phyloP scores from a whole-genome alignment of 2,113 vertebrate species.

The Peucedramus taeniatus region DNA sequence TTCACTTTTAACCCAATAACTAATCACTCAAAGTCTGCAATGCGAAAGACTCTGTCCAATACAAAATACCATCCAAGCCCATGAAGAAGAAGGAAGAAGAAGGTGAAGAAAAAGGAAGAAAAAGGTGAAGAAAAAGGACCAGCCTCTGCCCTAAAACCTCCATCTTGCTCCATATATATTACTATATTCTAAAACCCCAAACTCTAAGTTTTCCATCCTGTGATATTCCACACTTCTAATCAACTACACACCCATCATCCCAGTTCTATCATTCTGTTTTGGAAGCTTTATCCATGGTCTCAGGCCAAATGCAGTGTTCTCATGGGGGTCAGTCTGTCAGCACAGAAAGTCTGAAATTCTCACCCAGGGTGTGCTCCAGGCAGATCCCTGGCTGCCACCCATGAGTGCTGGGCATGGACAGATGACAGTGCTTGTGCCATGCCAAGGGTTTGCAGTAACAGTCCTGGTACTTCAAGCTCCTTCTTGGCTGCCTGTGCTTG shows the following conservation, averaged over 20 bases:
- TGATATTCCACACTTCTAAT: neutral
- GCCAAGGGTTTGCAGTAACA: neutral
- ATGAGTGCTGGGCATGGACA: fast-evolving
- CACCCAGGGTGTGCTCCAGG: neutral
- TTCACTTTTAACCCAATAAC: neutral
- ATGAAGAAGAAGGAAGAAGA: neutral
- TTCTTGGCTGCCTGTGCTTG: neutral
- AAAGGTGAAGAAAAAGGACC: neutral
- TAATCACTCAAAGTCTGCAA: neutral
- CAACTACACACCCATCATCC: neutral
- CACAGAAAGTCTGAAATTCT: neutral
- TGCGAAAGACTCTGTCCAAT: neutral
- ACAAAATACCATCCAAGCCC: neutral
- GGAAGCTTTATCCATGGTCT: neutral
- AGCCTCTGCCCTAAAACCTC: neutral
- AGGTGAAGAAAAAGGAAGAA: neutral
- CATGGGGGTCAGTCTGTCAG: neutral
- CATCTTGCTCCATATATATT: neutral
- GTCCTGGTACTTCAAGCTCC: neutral
- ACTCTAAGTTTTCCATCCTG: neutral
- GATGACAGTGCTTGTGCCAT: neutral
- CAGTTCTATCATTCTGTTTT: neutral
- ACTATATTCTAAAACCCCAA: neutral
- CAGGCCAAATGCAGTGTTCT: neutral
- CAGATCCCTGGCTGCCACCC: neutral